These are phyloP conservation scores for Aythya baeri DNA, from an alignment of 2,113 vertebrate species.

Conservation along the genomic window DNA sequence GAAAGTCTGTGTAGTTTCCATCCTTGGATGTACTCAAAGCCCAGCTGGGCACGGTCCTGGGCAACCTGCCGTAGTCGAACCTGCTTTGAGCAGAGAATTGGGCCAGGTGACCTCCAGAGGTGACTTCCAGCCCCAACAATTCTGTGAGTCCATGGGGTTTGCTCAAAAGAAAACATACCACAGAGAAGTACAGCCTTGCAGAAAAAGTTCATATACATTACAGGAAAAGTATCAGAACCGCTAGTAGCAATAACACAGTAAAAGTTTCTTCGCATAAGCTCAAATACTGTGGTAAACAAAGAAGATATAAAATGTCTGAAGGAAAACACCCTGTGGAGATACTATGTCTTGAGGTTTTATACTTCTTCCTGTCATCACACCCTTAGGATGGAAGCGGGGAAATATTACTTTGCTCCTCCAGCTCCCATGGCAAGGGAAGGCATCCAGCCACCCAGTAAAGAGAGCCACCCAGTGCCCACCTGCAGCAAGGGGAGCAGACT, in stretches of 20 bases:
- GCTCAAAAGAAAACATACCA: background rate
- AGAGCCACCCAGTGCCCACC: background rate
- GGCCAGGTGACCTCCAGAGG: background rate
- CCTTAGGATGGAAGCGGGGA: rapidly evolving
- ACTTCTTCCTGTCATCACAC: background rate
- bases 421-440: rapidly evolving
- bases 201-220: background rate
- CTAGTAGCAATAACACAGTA: no score
- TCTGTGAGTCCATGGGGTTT: background rate
- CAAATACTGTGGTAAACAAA: background rate
- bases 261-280: background rate
- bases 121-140: background rate
- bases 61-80: background rate
- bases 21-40: background rate
- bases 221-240: background rate
- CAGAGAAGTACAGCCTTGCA: background rate
- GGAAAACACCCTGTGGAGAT: background rate
- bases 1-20: background rate
- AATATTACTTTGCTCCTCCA: background rate
- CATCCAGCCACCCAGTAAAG: background rate
- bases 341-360: background rate
- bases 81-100: background rate
- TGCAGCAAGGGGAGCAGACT: background rate
- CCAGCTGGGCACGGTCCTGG: background rate
- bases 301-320: background rate